These are phyloP conservation scores for Cheilosia vulpina DNA, from an alignment of 2,888 invertebrate species.

Conservation along the genomic window DNA sequence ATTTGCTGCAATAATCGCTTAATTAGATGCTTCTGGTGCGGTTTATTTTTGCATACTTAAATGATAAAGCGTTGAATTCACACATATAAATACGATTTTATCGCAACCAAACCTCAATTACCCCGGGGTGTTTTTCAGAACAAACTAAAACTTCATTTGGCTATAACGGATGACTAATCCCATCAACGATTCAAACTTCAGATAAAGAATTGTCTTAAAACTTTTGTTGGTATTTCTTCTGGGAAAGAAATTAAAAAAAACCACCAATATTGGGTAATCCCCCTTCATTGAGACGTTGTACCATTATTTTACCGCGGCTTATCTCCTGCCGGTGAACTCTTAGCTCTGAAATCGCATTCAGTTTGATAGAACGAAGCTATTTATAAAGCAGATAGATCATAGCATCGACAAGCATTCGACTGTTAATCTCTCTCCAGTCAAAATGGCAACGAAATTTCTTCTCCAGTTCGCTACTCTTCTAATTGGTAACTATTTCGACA, in stretches of 20 bases:
- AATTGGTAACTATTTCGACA: constrained; percentile 36
- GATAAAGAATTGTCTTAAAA: background rate
- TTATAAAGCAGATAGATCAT: constrained; percentile 20
- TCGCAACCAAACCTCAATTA: too few species aligned
- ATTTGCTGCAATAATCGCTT: too few species aligned
- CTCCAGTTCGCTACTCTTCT: constrained; percentile 34
- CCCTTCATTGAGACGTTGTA: background rate
- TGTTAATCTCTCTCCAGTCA: constrained; percentile 3
- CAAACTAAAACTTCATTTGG: too few species aligned
- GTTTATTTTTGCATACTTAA: too few species aligned
- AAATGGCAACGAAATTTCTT: constrained; percentile 42
- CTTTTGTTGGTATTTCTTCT: background rate
- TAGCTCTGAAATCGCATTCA: background rate
- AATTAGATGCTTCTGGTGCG: too few species aligned
- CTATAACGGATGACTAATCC: too few species aligned
- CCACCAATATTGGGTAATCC: background rate
- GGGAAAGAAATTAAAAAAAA: constrained; percentile 6
- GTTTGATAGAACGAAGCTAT: background rate
- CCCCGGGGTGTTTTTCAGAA: too few species aligned
- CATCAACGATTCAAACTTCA: background rate
- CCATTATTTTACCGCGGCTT: constrained; percentile 22
- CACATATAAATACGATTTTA: too few species aligned
- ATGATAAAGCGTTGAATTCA: too few species aligned
- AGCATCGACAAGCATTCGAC: constrained; percentile 16
- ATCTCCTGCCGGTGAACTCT: constrained; percentile 44